Evolutionary conservation across 2,888 invertebrate species (phyloP).

Genomic region (Microplitis deprimator): DNA sequence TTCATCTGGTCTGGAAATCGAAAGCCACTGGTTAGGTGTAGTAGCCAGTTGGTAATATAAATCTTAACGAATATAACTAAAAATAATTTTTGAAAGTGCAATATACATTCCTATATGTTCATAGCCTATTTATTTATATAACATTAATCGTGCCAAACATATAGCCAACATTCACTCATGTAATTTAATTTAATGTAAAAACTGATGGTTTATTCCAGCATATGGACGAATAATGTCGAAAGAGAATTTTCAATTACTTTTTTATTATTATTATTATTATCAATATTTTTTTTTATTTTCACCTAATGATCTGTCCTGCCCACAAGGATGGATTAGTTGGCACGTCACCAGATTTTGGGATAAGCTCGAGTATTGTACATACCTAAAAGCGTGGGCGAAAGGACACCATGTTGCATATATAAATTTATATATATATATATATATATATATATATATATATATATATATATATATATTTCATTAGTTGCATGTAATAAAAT

Average conservation of each 20-base stretch:
- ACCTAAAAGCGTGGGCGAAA: conserved; percentile 17
- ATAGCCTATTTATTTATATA: conserved; percentile 32
- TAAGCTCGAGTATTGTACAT: conserved; percentile 20
- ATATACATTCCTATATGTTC: background rate
- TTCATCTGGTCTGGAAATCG: background rate
- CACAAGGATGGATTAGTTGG: conserved; percentile 36
- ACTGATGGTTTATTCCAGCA: conserved; percentile 19
- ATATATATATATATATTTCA: conserved; percentile 10
- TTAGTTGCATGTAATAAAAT: conserved; percentile 3
- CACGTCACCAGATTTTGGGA: conserved; percentile 39
- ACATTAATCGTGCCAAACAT: conserved; percentile 1
- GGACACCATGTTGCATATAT: conserved; percentile 6
- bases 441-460: conserved; percentile 7
- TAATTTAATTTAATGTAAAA: background rate
- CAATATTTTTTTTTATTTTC: conserved; percentile 34
- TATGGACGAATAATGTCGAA: conserved; percentile 21
- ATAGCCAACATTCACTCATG: background rate
- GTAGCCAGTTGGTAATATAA: conserved; percentile 19
- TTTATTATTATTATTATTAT: background rate
- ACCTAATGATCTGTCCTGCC: conserved; percentile 14
- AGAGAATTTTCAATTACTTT: background rate
- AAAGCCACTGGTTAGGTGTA: background rate
- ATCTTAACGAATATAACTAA: conserved; percentile 13
- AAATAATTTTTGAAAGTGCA: conserved; percentile 33
- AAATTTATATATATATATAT: conserved; percentile 4